These are phyloP conservation scores for Hylaeus anthracinus DNA, from an alignment of 1,140 invertebrate genomes.

Conservation along the genomic window DNA sequence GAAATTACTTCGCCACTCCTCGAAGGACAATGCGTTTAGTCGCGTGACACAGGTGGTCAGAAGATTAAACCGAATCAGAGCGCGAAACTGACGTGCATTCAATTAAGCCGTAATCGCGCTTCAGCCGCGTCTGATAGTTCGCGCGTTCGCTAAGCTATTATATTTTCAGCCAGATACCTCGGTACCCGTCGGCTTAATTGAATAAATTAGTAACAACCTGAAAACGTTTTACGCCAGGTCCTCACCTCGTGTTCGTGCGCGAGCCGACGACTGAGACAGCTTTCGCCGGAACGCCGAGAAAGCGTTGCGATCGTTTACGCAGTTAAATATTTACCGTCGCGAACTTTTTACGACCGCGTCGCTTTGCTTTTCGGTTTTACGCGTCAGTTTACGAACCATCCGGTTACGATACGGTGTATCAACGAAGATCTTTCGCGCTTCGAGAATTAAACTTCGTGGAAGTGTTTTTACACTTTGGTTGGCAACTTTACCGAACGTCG, in stretches of 20 bases:
- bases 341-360: background rate
- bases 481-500: too few species aligned
- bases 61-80: conserved; percentile 54
- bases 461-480: too few species aligned
- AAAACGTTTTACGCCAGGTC: background rate
- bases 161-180: conserved; percentile 12
- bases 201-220: conserved; percentile 23
- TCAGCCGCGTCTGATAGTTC: conserved; percentile 15
- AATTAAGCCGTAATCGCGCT: conserved; percentile 52
- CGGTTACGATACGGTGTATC: too few species aligned
- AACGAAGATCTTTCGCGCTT: too few species aligned
- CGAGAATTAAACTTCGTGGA: too few species aligned
- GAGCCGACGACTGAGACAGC: background rate
- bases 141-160: conserved; percentile 15
- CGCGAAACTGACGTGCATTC: conserved; percentile 36
- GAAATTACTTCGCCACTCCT: conserved; percentile 46
- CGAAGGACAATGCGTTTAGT: conserved; percentile 37
- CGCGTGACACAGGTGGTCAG: conserved; percentile 38
- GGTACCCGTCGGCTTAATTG: background rate
- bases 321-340: conserved; percentile 15
- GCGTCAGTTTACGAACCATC: too few species aligned
- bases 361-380: too few species aligned
- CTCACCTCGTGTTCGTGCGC: background rate
- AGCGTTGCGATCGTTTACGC: background rate
- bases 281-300: background rate